Percentiles rank a stretch among this genome's conserved stretches.
These are phyloP conservation scores for Drosophila ustulata DNA, from an alignment of 2,888 invertebrate species.

Conservation along the genomic window DNA sequence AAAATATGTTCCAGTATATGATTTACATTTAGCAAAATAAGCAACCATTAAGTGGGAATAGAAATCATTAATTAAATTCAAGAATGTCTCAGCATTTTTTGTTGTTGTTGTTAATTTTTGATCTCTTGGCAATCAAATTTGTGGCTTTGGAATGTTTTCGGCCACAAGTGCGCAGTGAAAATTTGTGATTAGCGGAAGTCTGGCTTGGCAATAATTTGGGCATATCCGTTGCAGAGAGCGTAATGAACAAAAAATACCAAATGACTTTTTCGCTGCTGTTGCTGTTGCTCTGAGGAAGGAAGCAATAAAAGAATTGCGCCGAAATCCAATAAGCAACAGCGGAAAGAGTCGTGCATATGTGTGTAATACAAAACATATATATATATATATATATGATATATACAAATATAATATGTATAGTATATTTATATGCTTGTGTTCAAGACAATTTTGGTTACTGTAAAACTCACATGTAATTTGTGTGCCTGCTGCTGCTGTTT, in stretches of 20 bases:
- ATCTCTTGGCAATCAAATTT: too few species aligned
- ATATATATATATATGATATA: neutral
- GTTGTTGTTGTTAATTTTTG: too few species aligned
- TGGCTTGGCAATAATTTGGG: neutral
- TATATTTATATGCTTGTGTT: slow-evolving; percentile 3
- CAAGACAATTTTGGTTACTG: slow-evolving; percentile 33
- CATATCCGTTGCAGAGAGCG: neutral
- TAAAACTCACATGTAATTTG: slow-evolving; percentile 36
- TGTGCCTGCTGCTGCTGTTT: slow-evolving; percentile 34
- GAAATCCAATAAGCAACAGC: slow-evolving; percentile 21
- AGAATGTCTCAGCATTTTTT: too few species aligned
- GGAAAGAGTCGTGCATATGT: neutral
- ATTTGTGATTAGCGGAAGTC: slow-evolving; percentile 1
- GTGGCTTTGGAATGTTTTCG: too few species aligned
- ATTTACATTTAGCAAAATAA: too few species aligned
- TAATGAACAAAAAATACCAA: slow-evolving; percentile 22
- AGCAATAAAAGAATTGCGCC: slow-evolving; percentile 28
- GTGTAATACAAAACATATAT: neutral
- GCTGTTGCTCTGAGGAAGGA: neutral
- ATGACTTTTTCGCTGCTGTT: slow-evolving; percentile 7
- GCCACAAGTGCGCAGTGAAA: neutral
- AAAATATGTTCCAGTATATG: too few species aligned
- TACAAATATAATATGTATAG: slow-evolving; percentile 1
- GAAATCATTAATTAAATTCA: too few species aligned
- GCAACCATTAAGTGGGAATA: too few species aligned